Conservation (phyloP, 2,888 invertebrate species). For the Phymatocera aterrima region DNA sequence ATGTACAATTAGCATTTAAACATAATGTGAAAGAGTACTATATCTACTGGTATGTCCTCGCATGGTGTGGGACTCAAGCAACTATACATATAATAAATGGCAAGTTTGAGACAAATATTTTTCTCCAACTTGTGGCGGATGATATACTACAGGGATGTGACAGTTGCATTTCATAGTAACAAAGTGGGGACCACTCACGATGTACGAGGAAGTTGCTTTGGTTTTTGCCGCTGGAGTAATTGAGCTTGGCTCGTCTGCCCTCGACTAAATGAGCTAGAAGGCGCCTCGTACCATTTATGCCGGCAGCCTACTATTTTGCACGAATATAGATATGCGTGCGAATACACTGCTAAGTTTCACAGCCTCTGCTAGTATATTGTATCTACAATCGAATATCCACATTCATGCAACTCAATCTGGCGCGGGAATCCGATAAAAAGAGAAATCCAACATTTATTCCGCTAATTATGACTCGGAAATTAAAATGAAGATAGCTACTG, state of each 20-base stretch:
- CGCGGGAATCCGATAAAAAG: too few species aligned
- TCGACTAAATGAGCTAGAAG: conserved; percentile 68
- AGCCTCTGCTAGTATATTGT: too few species aligned
- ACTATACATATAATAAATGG: conserved; percentile 36
- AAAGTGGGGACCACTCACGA: conserved; percentile 70
- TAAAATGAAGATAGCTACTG: too few species aligned
- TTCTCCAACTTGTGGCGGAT: conserved; percentile 25
- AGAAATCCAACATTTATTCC: too few species aligned
- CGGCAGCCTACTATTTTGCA: not conserved
- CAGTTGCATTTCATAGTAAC: conserved; percentile 57
- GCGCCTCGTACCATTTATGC: conserved; percentile 53
- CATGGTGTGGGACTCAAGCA: too few species aligned
- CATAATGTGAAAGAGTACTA: too few species aligned
- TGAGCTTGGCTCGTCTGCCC: conserved; percentile 67
- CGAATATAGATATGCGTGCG: not conserved
- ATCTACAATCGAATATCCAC: too few species aligned
- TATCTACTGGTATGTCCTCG: not conserved
- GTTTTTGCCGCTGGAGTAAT: conserved; percentile 68
- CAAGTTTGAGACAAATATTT: conserved; percentile 49
- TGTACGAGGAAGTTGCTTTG: conserved; percentile 69
- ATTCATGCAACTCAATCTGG: too few species aligned
- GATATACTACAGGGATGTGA: conserved; percentile 35
- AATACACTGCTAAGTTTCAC: not conserved
- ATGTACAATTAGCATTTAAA: too few species aligned
- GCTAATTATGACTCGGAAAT: too few species aligned